These are phyloP conservation scores for Petrophora chlorosata DNA, from an alignment of 2,888 invertebrate genomes.

Conservation along the genomic window DNA sequence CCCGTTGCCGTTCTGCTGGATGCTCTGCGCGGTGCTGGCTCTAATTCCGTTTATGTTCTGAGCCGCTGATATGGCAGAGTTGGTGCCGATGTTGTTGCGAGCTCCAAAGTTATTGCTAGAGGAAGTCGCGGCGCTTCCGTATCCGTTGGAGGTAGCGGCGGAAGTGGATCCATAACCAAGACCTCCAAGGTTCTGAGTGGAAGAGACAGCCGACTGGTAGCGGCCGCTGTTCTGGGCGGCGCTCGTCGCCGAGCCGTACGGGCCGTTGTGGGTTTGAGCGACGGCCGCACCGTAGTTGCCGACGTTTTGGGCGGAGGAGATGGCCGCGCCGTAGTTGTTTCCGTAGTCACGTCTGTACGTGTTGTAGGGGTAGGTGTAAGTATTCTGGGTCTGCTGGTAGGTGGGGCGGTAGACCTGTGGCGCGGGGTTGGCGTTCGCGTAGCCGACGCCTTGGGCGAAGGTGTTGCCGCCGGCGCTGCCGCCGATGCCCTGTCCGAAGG, in stretches of 20 bases:
- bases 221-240: constrained; percentile 48
- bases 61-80: constrained; percentile 58
- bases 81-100: constrained; percentile 42
- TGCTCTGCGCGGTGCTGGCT: constrained; percentile 59
- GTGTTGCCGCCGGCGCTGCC: constrained; percentile 46
- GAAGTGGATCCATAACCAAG: constrained; percentile 49
- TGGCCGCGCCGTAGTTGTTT: constrained; percentile 46
- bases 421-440: constrained; percentile 53
- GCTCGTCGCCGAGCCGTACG: constrained; percentile 55
- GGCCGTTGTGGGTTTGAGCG: constrained; percentile 54
- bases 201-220: constrained; percentile 34
- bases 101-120: constrained; percentile 48
- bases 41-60: constrained; percentile 55
- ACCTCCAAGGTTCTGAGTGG: constrained; percentile 38
- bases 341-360: constrained; percentile 36
- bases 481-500: constrained; percentile 62
- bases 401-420: constrained; percentile 30
- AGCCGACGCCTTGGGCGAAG: constrained; percentile 62
- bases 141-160: constrained; percentile 32
- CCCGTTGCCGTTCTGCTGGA: constrained; percentile 53
- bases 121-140: constrained; percentile 36
- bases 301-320: constrained; percentile 56
- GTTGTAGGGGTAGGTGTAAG: constrained; percentile 42
- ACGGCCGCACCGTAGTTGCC: constrained; percentile 56
- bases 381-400: no score